Percentiles rank a stretch among this genome's conserved stretches.
phyloP scores from a whole-genome alignment of 2,797 vertebrate genomes.

The Ibycter americanus region DNA sequence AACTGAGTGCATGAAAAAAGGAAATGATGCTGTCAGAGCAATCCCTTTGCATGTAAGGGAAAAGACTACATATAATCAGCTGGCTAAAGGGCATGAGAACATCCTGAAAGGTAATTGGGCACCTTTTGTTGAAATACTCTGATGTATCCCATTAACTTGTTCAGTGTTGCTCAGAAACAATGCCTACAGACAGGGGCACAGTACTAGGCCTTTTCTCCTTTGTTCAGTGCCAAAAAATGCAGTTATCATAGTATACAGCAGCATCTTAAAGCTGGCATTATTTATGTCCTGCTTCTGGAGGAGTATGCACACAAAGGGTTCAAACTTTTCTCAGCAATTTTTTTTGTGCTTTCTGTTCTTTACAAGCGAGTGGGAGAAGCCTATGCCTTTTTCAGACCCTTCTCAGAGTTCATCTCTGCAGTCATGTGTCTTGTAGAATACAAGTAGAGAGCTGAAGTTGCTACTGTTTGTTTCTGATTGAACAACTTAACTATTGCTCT shows the following conservation, averaged over 20 bases:
- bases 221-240: not conserved
- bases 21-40: constrained; percentile 40
- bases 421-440: not conserved
- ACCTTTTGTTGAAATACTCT: not conserved
- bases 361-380: not conserved
- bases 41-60: not conserved
- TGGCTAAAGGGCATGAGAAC: constrained; percentile 47
- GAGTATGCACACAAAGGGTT: not conserved
- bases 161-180: not conserved
- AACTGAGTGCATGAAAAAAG: not conserved
- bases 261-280: not conserved
- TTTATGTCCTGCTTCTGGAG: not conserved
- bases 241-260: not conserved
- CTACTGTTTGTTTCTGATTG: not conserved
- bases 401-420: not conserved
- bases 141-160: not conserved
- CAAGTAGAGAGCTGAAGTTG: not conserved
- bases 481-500: not conserved
- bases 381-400: not conserved
- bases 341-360: not conserved
- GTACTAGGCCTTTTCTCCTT: not conserved
- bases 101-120: constrained; percentile 22
- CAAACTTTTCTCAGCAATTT: not conserved
- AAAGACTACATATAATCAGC: not conserved
- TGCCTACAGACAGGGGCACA: not conserved